Evolutionary conservation across 2,888 invertebrate species (phyloP).

Genomic region (Alentia gelatinosa): DNA sequence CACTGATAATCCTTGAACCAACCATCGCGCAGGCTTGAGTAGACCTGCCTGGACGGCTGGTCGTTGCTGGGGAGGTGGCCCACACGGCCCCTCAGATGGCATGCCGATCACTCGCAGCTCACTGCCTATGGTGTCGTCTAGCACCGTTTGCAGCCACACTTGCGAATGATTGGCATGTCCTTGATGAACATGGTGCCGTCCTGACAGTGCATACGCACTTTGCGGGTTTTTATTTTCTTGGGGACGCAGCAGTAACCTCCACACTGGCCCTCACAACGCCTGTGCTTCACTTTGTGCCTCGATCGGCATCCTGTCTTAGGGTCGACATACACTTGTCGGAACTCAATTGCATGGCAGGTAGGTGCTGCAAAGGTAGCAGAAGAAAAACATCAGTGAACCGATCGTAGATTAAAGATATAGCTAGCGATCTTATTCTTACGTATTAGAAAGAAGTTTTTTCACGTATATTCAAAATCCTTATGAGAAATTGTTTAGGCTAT

Average conservation of each 20-base stretch:
- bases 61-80: background rate
- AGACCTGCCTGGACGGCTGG: background rate
- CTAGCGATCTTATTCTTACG: no score
- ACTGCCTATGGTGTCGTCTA: background rate
- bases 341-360: conserved; percentile 93
- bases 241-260: conserved; percentile 92
- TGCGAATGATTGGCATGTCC: conserved; percentile 97
- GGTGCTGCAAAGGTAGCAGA: conserved; percentile 84
- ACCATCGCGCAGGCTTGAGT: background rate
- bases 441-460: no score
- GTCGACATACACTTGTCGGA: conserved; percentile 90
- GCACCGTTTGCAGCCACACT: conserved; percentile 90
- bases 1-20: background rate
- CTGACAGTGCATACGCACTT: conserved; percentile 93
- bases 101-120: background rate
- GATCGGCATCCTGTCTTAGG: conserved; percentile 94
- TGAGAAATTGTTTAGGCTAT: no score
- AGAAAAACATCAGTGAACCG: no score
- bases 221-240: conserved; percentile 94
- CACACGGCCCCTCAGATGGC: background rate
- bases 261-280: conserved; percentile 90
- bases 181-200: conserved; percentile 96
- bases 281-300: conserved; percentile 93
- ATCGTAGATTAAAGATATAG: no score
- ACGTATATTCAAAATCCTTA: no score